Conservation (phyloP, 2,113 vertebrate species). For the Danio rerio region GRCz12tu NC_133176.1:35336001-35336500, state of each 20-base stretch:
- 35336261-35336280: slow-evolving; percentile 28
- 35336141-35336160: background rate
- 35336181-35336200: slow-evolving; percentile 2
- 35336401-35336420: background rate
- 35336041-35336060: background rate
- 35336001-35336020: too few relatives aligned
- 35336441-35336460: too few relatives aligned
- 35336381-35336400: background rate
- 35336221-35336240: background rate
- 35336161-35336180: background rate
- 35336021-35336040: too few relatives aligned
- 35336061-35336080: too few relatives aligned
- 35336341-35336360: slow-evolving; percentile 29
- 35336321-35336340: slow-evolving; percentile 18
- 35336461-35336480: too few relatives aligned
- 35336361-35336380: slow-evolving; percentile 24
- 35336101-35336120: too few relatives aligned
- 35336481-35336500: too few relatives aligned
- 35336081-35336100: too few relatives aligned
- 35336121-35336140: background rate
- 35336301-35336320: background rate
- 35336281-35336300: background rate
- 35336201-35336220: background rate
- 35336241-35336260: background rate
- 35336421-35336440: background rate